Evolutionary conservation across 2,797 vertebrate species (phyloP), one percentile per base, ranked within the genome.

Genomic region (Phataginus tricuspis): DNA sequence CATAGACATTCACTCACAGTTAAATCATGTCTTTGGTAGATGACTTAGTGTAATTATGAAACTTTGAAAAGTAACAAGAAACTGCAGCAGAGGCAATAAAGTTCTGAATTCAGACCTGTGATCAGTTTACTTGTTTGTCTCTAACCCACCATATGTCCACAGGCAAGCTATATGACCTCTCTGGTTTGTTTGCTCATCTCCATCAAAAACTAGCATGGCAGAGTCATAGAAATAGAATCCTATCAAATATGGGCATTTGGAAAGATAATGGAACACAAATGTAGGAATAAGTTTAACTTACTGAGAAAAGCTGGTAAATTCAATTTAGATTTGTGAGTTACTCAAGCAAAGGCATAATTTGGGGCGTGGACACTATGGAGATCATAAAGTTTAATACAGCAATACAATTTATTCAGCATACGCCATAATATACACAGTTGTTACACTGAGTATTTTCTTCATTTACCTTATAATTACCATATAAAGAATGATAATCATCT

Each of bases 11-110:
- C 23, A 29, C 59, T 84, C 87, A 57, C 27, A 69, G 31, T 45
- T 79, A 91, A 64, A 66, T 63, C 71, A 55, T 34, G 21, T 74
- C 66, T 82, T 59, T 51, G 39, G 51, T 18, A 42, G 45, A 45
- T 21, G 37, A 61, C 57, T 83, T 61, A 12, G 34, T 49, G 10
- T 7, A 68, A 49, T 79, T 69, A 29, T 1, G 7, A 23, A 72
- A 19, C 13, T 37, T 79, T 19, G 57, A 89, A 75, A 95, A 72
- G n/a, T 15, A 80, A 59, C 23, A 61, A 51, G 64, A 55, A 82
- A 42, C 9, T 7, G 18, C 12, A 45, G 72, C 19, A 25, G 25
- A 39, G 42, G 27, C 14, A 23, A 34, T 18, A 14, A 53, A 49
- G 31, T 12, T 89, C 23, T 23, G 31, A 59, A 18, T 59, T 59